Percentiles rank a stretch among this genome's conserved stretches.
These are phyloP conservation scores for Ciona savignyi DNA, from an alignment of 23 tunicate genomes.

Conservation along the genomic window DNA sequence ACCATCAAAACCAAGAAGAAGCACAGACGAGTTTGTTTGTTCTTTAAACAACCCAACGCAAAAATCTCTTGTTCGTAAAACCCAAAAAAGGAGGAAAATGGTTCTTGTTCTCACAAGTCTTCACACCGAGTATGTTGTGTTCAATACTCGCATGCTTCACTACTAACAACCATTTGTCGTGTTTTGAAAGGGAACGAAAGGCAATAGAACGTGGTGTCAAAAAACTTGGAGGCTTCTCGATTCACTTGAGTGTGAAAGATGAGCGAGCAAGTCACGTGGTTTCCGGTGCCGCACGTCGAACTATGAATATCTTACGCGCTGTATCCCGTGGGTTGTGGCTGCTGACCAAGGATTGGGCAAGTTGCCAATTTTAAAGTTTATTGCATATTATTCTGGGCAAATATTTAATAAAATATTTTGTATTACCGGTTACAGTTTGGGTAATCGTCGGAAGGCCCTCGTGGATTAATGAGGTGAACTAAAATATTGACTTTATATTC, in stretches of 20 bases:
- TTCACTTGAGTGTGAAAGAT: conserved; percentile 44
- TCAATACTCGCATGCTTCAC: too few relatives aligned
- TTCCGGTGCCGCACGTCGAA: conserved; percentile 68
- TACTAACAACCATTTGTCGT: too few relatives aligned
- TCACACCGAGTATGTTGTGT: conserved; percentile 63
- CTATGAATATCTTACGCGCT: conserved; percentile 53
- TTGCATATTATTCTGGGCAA: too few relatives aligned
- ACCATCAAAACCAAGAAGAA: conserved; percentile 52
- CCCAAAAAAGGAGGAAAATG: conserved; percentile 10
- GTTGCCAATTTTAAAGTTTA: too few relatives aligned
- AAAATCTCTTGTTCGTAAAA: conserved; percentile 2
- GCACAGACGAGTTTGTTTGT: conserved; percentile 43
- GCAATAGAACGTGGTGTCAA: too few relatives aligned
- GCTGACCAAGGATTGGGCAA: conserved; percentile 58
- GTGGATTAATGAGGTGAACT: too few relatives aligned
- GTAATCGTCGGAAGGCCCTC: too few relatives aligned
- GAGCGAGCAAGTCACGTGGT: conserved; percentile 62
- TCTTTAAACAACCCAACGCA: background rate
- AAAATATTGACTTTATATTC: too few relatives aligned
- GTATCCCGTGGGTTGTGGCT: conserved; percentile 64
- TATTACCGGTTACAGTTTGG: too few relatives aligned
- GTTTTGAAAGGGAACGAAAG: too few relatives aligned
- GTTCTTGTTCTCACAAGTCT: conserved; percentile 57
- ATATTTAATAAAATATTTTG: too few relatives aligned
- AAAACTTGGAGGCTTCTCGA: conserved; percentile 28